These are phyloP conservation scores for Caenorhabditis elegans DNA, from an alignment of 1,140 invertebrate species.

Conservation along the genomic window WBcel235 BX284606.5:7212501-7213000, in stretches of 20 bases:
- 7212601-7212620: not conserved
- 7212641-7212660: slow-evolving; percentile 26
- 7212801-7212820: not conserved
- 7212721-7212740: slow-evolving; percentile 16
- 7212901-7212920: slow-evolving; percentile 9
- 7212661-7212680: not conserved
- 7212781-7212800: not conserved
- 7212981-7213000: slow-evolving; percentile 26
- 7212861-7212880: slow-evolving; percentile 2
- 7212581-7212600: slow-evolving; percentile 24
- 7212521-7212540: slow-evolving; percentile 23
- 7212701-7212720: not conserved
- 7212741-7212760: not conserved
- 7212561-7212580: not conserved
- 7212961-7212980: slow-evolving; percentile 15
- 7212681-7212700: not conserved
- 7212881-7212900: not conserved
- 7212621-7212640: not conserved
- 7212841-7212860: slow-evolving; percentile 6
- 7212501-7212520: not conserved
- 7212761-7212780: not conserved
- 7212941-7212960: not conserved
- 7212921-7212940: slow-evolving; percentile 10
- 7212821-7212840: not conserved
- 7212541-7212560: not conserved